phyloP scores from a whole-genome alignment of 2,113 vertebrate species.

The Sceloporus undulatus region DNA sequence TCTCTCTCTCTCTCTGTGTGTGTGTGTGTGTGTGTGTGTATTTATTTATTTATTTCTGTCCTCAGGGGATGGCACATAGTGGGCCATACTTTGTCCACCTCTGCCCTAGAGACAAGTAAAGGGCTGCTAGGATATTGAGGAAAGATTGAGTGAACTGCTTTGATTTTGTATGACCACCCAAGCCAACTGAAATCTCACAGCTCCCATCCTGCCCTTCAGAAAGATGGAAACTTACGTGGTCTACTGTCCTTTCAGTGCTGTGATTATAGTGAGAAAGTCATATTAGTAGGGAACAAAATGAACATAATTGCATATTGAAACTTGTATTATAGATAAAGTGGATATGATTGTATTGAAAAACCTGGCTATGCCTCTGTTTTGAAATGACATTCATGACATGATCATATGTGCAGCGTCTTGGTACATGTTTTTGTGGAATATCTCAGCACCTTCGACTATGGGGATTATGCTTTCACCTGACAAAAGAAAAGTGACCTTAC shows the following conservation, averaged over 20 bases:
- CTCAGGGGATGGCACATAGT: no score
- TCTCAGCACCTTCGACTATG: not conserved
- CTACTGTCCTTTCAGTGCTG: constrained; percentile 9
- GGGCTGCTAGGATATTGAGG: no score
- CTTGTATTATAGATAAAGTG: not conserved
- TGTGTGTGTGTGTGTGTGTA: no score
- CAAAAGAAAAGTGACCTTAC: not conserved
- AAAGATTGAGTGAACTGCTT: no score
- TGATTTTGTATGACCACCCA: no score
- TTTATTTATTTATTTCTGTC: no score
- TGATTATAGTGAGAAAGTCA: constrained; percentile 1
- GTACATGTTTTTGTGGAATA: not conserved
- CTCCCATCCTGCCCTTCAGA: not conserved
- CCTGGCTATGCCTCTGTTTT: no score
- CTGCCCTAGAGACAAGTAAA: no score
- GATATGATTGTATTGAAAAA: not conserved
- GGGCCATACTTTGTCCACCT: no score
- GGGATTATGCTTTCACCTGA: not conserved
- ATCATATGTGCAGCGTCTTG: not conserved
- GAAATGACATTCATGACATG: not conserved
- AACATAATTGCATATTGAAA: not conserved
- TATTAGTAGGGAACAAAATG: not conserved
- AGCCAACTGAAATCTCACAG: not conserved
- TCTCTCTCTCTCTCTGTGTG: no score
- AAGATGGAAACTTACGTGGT: not conserved